A percentile compares a stretch with the other conserved stretches of the same genome.
These are phyloP conservation scores for Orius insidiosus DNA, from an alignment of 1,140 invertebrate genomes.

Conservation along the genomic window DNA sequence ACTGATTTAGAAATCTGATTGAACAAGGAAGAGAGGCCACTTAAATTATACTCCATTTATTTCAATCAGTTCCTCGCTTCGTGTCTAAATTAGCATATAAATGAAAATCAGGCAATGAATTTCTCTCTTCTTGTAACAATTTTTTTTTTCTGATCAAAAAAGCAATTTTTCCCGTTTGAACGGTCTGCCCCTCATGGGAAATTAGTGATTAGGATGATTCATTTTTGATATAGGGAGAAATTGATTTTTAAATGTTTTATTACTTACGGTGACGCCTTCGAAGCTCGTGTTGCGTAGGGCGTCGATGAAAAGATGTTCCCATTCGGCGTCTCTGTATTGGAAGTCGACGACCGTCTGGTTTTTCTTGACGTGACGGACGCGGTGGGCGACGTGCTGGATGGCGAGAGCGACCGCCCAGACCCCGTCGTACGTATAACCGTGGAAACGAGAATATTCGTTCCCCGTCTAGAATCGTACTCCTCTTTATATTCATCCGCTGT, in stretches of 20 bases:
- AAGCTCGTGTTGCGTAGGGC: conserved; percentile 82
- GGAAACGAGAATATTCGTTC: conserved; percentile 80
- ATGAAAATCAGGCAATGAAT: background rate
- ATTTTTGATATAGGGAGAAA: too few species aligned
- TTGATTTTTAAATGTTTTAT: too few species aligned
- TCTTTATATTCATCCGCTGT: conserved; percentile 72
- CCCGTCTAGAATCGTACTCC: conserved; percentile 64
- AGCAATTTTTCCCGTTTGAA: too few species aligned
- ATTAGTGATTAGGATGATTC: too few species aligned
- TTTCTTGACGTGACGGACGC: conserved; percentile 37
- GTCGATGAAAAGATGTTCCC: conserved; percentile 72
- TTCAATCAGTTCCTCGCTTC: background rate
- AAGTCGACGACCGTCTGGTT: conserved; percentile 63
- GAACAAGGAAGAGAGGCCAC: too few species aligned
- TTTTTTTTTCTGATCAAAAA: too few species aligned
- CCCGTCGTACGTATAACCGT: conserved; percentile 93
- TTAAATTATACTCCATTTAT: conserved; percentile 1
- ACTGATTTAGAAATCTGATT: too few species aligned
- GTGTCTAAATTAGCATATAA: background rate
- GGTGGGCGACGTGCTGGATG: conserved; percentile 67
- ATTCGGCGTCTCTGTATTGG: conserved; percentile 65
- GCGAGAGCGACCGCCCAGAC: conserved; percentile 91
- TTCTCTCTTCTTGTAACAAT: too few species aligned
- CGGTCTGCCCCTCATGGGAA: too few species aligned
- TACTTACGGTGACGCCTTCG: conserved; percentile 76